Evolutionary conservation across 2,797 vertebrate genomes (phyloP).

Genomic region (Amphiprion clarkii): DNA sequence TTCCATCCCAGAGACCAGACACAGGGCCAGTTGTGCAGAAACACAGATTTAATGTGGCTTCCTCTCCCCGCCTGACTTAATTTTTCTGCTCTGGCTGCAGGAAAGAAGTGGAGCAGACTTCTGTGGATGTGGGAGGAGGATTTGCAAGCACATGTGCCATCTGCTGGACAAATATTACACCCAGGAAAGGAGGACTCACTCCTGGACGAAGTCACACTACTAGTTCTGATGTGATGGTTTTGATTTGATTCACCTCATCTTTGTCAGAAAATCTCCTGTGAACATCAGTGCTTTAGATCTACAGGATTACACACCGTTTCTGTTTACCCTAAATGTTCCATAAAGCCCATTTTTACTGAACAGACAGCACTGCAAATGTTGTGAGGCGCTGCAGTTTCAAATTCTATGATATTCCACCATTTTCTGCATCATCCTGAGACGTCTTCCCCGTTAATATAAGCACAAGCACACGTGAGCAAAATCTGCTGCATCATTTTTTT

Average conservation of each 20-base stretch:
- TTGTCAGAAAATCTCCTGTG: neutral
- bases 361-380: neutral
- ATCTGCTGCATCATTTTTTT: neutral
- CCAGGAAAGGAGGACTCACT: slow-evolving; percentile 15
- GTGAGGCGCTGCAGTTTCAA: slow-evolving; percentile 6
- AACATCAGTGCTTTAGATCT: neutral
- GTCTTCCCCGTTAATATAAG: slow-evolving; percentile 12
- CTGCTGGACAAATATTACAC: slow-evolving; percentile 62
- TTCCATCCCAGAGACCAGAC: slow-evolving; percentile 82
- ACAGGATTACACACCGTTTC: neutral
- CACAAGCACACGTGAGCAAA: slow-evolving; percentile 3
- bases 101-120: slow-evolving; percentile 75
- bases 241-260: slow-evolving; percentile 2
- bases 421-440: slow-evolving; percentile 21
- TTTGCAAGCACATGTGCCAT: slow-evolving; percentile 64
- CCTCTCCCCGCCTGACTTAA: slow-evolving; percentile 89
- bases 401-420: slow-evolving; percentile 30
- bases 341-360: neutral
- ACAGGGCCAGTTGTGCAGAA: slow-evolving; percentile 89
- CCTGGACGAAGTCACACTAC: slow-evolving; percentile 35
- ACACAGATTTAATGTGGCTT: slow-evolving; percentile 90
- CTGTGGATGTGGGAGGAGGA: slow-evolving; percentile 51
- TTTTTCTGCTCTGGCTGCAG: slow-evolving; percentile 80
- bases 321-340: neutral
- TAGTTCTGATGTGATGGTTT: slow-evolving; percentile 22